These are phyloP conservation scores for Mesocentrotus franciscanus DNA, from an alignment of 53 echinoderm and acorn worm genomes.

Conservation along the genomic window DNA sequence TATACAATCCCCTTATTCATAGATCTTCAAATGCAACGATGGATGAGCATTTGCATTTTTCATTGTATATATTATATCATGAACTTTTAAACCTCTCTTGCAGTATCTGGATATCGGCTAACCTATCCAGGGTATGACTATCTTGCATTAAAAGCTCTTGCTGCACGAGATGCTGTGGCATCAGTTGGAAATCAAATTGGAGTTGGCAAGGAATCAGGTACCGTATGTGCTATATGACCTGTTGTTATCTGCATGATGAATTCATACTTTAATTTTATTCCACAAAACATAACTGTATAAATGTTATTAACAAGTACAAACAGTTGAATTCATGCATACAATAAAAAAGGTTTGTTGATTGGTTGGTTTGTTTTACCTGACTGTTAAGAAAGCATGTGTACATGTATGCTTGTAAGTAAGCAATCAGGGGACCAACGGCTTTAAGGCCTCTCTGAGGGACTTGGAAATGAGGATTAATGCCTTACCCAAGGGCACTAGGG, in stretches of 20 bases:
- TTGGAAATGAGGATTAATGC: no score
- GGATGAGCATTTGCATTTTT: background rate
- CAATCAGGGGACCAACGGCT: no score
- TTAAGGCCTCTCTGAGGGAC: no score
- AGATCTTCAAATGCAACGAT: background rate
- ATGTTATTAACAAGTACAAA: no score
- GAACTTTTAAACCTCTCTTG: background rate
- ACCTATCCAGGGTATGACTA: slow-evolving; percentile 99
- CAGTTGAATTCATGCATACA: no score
- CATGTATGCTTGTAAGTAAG: no score
- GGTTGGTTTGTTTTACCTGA: no score
- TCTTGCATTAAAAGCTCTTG: slow-evolving; percentile 85
- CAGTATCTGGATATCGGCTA: slow-evolving; percentile 91
- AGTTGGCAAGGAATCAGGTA: slow-evolving; percentile 98
- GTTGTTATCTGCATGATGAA: background rate
- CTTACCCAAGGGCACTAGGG: no score
- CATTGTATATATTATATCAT: no score
- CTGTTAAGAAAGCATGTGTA: no score
- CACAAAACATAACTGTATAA: background rate
- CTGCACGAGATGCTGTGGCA: slow-evolving; percentile 79
- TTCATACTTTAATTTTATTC: background rate
- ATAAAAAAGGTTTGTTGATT: no score
- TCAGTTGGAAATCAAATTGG: slow-evolving; percentile 99
- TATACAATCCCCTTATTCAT: no score
- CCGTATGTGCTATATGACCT: background rate